Evolutionary conservation across 2,797 vertebrate species (phyloP).

Genomic region (Enteromius treurensis): DNA sequence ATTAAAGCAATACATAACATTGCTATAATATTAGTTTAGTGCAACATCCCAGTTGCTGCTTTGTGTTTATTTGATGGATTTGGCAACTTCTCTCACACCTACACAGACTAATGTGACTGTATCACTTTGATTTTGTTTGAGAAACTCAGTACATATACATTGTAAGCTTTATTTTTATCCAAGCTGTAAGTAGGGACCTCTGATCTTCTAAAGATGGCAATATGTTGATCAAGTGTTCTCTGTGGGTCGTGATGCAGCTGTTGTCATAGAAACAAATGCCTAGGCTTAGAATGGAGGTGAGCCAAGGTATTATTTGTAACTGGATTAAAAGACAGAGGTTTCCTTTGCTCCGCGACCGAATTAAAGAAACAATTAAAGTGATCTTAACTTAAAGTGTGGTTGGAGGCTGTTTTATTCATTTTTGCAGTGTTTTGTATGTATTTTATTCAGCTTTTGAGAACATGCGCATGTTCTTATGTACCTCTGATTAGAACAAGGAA

Average conservation of each 20-base stretch:
- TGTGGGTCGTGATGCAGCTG: conserved; percentile 37
- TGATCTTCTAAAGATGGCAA: conserved; percentile 33
- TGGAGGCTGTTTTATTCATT: neutral
- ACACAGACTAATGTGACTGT: neutral
- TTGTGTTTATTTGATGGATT: conserved; percentile 1
- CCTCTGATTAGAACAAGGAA: conserved; percentile 29
- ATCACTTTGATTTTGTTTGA: neutral
- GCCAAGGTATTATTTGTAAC: conserved; percentile 39
- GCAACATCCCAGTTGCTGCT: neutral
- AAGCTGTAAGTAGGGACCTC: conserved; percentile 14
- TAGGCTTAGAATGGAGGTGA: conserved; percentile 51
- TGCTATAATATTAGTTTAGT: neutral
- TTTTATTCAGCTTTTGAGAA: conserved; percentile 2
- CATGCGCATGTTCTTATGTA: conserved; percentile 4
- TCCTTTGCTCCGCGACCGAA: neutral
- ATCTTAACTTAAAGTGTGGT: conserved; percentile 15
- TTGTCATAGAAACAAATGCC: conserved; percentile 54
- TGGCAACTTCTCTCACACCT: neutral
- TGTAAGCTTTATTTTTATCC: conserved; percentile 10
- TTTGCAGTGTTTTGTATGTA: conserved; percentile 4
- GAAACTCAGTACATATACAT: conserved; percentile 8
- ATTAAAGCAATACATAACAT: neutral
- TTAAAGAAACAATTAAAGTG: conserved; percentile 1
- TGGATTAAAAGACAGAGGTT: conserved; percentile 47
- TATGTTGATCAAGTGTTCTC: conserved; percentile 34